Evolutionary conservation across 2,113 vertebrate genomes (phyloP), one percentile per base, ranked within the genome.

Genomic region (Eurypyga helias): DNA sequence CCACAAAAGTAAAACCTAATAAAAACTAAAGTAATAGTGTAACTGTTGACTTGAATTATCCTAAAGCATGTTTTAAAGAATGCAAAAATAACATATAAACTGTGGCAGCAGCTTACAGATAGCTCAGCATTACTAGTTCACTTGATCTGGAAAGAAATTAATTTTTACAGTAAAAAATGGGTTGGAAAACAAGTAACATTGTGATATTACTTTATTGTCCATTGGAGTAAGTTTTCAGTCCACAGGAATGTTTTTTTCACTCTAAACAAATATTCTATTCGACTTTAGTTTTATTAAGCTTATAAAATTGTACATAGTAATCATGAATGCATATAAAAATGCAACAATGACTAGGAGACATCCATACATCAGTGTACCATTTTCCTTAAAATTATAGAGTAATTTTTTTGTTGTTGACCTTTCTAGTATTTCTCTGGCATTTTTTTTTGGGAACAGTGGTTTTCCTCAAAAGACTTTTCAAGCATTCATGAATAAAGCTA

Each of bases 311-410:
- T 58, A 90, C 25, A n/a, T 49, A 87, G 38, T 72, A 86, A 52
- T 93, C 48, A 60, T 93, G 91, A 96, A 89, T 71, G 46, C 55
- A 31, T 87, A 38, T 62, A 92, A 92, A 95, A 96, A 89, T 46
- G 38, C 23, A 89, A 25, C 41, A 36, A 13, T 8, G 18, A 38
- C 58, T 79, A 41, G 61, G 48, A 93, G 77, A 52, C 28, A 17
- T 43, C 21, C n/a, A 60, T 90, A 38, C 10, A 64, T 91, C 57
- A 82, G 0, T 85, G 38, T 49, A 82, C 58, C 23, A 12, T 87
- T 88, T 83, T 43, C 28, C n/a, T 90, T 75, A 48, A 64, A 93
- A 64, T 13, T 45, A n/a, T 6, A 24, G 52, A 29, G 17, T 78
- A 2, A 8, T 94, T 80, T 79, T 79, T 84, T 83, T 95, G 51